Evolutionary conservation across 2,888 invertebrate genomes (phyloP).

Genomic region (Euzophera pinguis): DNA sequence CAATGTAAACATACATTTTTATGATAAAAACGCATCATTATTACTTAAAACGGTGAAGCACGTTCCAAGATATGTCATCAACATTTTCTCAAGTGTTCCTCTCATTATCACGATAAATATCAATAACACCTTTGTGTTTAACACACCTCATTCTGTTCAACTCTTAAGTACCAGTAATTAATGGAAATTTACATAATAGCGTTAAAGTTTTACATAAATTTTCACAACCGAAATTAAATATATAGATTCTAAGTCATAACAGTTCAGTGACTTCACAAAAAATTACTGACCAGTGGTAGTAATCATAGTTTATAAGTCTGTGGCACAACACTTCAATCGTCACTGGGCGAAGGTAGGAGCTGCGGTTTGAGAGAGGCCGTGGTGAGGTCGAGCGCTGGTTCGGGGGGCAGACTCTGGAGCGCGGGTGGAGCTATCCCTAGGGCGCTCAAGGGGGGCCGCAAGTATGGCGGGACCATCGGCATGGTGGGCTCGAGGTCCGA

Average conservation of each 20-base stretch:
- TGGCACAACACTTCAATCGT: conserved; percentile 71
- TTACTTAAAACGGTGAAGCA: conserved; percentile 2
- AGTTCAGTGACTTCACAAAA: conserved; percentile 48
- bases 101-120: conserved; percentile 56
- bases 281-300: conserved; percentile 49
- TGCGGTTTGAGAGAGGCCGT: conserved; percentile 45
- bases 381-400: conserved; percentile 63
- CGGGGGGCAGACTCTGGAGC: conserved; percentile 28
- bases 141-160: conserved; percentile 67
- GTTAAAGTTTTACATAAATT: conserved; percentile 73
- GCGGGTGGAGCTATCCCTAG: conserved; percentile 21
- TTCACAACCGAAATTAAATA: conserved; percentile 81
- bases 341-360: conserved; percentile 32
- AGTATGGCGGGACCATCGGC: conserved; percentile 26
- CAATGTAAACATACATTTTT: not conserved
- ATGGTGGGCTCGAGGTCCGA: conserved; percentile 25
- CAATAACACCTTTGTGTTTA: conserved; percentile 69
- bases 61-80: conserved; percentile 55
- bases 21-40: too few relatives aligned
- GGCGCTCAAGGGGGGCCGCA: conserved; percentile 25
- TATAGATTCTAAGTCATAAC: conserved; percentile 68
- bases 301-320: conserved; percentile 57
- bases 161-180: conserved; percentile 65
- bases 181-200: conserved; percentile 68
- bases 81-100: conserved; percentile 36